Percentiles rank a stretch among this genome's conserved stretches.
Evolutionary conservation across 2,797 vertebrate species (phyloP).

Genomic region (Tamandua tetradactyla): DNA sequence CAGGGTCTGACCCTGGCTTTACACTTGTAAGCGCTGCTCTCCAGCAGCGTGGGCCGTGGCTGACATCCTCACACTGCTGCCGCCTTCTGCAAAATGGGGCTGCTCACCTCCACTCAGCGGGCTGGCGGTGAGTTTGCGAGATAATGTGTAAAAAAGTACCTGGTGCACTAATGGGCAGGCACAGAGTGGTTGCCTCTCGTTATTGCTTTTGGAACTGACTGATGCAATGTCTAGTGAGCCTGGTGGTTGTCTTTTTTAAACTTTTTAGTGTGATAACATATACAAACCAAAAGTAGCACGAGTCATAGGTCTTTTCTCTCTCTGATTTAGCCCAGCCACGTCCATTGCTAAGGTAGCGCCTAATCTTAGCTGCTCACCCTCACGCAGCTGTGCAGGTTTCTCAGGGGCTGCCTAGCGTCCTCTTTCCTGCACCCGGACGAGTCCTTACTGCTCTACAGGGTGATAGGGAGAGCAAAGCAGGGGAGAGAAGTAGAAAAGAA

Average conservation of each 20-base stretch:
- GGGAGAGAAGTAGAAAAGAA: neutral
- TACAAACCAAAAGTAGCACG: too few relatives aligned
- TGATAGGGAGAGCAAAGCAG: neutral
- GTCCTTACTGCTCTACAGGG: neutral
- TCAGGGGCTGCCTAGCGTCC: neutral
- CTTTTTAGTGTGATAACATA: too few relatives aligned
- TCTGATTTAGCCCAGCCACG: neutral
- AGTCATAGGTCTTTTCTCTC: neutral
- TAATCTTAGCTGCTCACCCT: neutral
- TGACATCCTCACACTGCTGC: neutral
- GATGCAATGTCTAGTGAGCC: neutral
- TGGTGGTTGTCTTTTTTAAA: too few relatives aligned
- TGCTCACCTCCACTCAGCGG: neutral
- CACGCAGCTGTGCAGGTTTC: neutral
- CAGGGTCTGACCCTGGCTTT: neutral
- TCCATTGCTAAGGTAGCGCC: neutral
- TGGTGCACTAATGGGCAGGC: neutral
- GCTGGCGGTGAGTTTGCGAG: neutral
- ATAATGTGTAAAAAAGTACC: too few relatives aligned
- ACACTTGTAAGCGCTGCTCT: neutral
- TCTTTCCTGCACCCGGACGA: neutral
- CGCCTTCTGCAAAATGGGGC: neutral
- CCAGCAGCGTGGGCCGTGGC: too few relatives aligned
- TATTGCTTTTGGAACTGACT: neutral
- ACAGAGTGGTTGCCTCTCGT: neutral